phyloP scores from a whole-genome alignment of 2,113 vertebrate genomes.

The Saimiri boliviensis region DNA sequence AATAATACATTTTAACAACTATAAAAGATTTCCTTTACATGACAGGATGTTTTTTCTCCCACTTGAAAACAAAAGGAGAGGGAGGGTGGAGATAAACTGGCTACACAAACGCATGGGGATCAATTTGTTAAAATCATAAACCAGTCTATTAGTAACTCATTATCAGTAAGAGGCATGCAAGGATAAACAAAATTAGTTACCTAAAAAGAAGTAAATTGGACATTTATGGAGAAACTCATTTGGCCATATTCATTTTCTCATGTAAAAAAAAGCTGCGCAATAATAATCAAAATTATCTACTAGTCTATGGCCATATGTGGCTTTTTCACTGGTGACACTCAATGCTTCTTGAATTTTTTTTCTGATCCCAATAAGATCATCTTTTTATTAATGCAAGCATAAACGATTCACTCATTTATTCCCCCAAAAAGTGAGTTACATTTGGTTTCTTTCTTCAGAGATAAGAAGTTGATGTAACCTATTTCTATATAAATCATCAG shows the following conservation, averaged over 20 bases:
- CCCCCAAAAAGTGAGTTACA: not conserved
- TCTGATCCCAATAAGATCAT: slow-evolving; percentile 17
- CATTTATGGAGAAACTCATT: not conserved
- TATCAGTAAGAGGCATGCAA: not conserved
- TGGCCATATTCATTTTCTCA: not conserved
- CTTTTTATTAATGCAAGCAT: not conserved
- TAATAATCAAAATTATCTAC: not conserved
- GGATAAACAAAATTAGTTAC: slow-evolving; percentile 3
- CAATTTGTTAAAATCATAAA: not conserved
- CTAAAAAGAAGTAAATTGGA: not conserved
- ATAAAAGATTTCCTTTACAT: not conserved
- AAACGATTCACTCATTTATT: slow-evolving; percentile 1
- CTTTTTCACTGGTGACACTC: not conserved
- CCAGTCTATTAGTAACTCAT: not conserved
- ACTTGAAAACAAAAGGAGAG: slow-evolving; percentile 34
- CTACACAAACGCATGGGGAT: not conserved
- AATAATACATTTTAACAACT: slow-evolving; percentile 22
- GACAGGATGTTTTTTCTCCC: not conserved
- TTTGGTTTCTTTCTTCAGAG: slow-evolving; percentile 7
- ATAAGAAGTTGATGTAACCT: slow-evolving; percentile 5
- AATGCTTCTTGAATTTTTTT: not conserved
- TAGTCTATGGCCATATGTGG: not conserved
- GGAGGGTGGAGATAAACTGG: not conserved
- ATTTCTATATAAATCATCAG: not conserved
- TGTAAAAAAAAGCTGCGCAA: slow-evolving; percentile 26